Evolutionary conservation across 2,113 vertebrate species (phyloP), one percentile per base, ranked within the genome.

Genomic region (Urocitellus parryii): DNA sequence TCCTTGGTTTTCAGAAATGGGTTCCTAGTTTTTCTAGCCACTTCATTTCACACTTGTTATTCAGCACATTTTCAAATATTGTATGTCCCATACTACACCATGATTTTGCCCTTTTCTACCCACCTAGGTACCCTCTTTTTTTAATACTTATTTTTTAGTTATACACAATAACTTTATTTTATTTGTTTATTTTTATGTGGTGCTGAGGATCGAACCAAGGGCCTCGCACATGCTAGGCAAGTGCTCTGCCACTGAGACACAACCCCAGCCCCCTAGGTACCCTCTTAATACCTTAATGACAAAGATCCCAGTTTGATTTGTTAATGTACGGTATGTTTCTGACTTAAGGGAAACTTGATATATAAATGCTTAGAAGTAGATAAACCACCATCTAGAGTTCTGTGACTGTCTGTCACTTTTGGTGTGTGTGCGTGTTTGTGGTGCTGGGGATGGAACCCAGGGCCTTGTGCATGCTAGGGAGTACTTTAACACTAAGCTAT

Each of bases 11-110:
- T 91, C 25, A 93, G 73, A 61, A 72, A 76, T 1, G 39, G 25
- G 61, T 68, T 80, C 34, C 37, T 85, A 58, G 32, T 34, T 92
- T 92, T 90, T 48, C 29, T 25, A 68, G 58, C 20, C 56, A 56
- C n/a, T 68, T 91, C n/a, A 81, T 70, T 88, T 91, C 74, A 18
- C 13, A 76, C 32, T 86, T 89, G 84, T n/a, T 70, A 56, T 92
- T 94, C 27, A 48, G 25, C n/a, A 83, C 4, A 84, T 76, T 76
- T 65, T 39, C 65, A 92, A n/a, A 25, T 61, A 67, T 73, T 74
- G 56, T 53, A 88, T 1, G 4, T 68, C 25, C 48, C 51, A 58
- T 1, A 27, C 24, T 32, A 45, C 29, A 37, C 11, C 34, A 37
- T 37, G 14, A 61, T 61, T 86, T 68, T 82, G 24, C 58, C 80